Conservation (phyloP, 2,888 invertebrate genomes). For the Galerucella calmariensis region DNA sequence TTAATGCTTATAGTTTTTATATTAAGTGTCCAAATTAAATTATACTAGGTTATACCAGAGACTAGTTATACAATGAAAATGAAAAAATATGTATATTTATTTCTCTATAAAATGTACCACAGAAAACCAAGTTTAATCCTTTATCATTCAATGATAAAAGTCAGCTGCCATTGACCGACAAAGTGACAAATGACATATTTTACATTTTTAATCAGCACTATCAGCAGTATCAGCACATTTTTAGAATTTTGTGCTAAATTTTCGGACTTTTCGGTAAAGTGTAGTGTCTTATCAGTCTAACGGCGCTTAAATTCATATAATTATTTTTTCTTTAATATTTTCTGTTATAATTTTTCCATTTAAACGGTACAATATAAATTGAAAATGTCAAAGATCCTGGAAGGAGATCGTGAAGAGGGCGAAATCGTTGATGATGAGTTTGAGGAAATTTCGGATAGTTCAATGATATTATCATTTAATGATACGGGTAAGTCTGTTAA, state of each 20-base stretch:
- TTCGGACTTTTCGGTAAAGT: neutral
- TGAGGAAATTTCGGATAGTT: slow-evolving; percentile 64
- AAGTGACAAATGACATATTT: neutral
- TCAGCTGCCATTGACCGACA: neutral
- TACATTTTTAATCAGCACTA: neutral
- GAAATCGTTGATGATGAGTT: slow-evolving; percentile 64
- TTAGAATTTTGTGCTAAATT: neutral
- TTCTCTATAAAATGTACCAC: too few species aligned
- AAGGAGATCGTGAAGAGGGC: slow-evolving; percentile 60
- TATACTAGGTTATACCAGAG: too few species aligned
- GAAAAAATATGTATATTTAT: too few species aligned
- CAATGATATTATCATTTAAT: slow-evolving; percentile 56
- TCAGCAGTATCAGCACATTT: neutral
- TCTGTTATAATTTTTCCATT: neutral
- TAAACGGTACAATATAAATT: neutral
- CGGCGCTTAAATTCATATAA: neutral
- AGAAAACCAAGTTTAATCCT: too few species aligned
- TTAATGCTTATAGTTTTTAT: too few species aligned
- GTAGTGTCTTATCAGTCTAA: neutral
- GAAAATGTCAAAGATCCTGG: slow-evolving; percentile 14
- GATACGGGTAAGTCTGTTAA: slow-evolving; percentile 62
- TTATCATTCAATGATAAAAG: too few species aligned
- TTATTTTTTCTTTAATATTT: neutral
- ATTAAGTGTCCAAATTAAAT: too few species aligned
- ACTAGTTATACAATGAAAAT: too few species aligned